A percentile compares a stretch with the other conserved stretches of the same genome.
Conservation (phyloP, 2,113 vertebrate species). For the Leptobrachium leishanense region DNA sequence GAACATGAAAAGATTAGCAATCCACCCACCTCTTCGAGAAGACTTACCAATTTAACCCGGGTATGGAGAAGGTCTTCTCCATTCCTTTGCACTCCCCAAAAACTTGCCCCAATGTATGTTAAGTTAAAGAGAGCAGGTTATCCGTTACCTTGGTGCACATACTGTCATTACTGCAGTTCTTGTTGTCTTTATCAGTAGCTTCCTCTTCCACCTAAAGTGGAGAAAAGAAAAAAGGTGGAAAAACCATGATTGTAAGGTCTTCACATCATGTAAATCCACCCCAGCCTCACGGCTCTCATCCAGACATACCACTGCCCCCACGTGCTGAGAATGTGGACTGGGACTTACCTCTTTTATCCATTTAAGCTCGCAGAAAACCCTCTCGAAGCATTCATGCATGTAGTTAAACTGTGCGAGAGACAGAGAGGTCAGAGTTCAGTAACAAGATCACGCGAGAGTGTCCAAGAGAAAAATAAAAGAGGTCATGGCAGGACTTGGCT, state of each 20-base stretch:
- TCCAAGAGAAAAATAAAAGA: not conserved
- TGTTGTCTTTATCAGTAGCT: slow-evolving; percentile 80
- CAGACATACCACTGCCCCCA: too few relatives aligned
- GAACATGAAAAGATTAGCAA: too few relatives aligned
- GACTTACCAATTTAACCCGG: too few relatives aligned
- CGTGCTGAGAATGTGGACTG: not conserved
- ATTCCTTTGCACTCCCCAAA: too few relatives aligned
- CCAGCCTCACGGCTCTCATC: too few relatives aligned
- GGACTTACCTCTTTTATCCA: slow-evolving; percentile 93
- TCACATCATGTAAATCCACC: too few relatives aligned
- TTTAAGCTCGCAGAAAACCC: slow-evolving; percentile 96
- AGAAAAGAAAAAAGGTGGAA: not conserved
- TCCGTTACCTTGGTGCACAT: slow-evolving; percentile 70
- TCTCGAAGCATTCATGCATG: slow-evolving; percentile 98
- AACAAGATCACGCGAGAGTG: too few relatives aligned
- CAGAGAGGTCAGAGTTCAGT: not conserved
- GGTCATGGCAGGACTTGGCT: not conserved
- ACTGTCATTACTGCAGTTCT: slow-evolving; percentile 80
- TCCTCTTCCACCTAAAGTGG: slow-evolving; percentile 75
- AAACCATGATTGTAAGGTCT: too few relatives aligned
- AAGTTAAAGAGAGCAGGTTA: too few relatives aligned
- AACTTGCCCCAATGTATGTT: too few relatives aligned
- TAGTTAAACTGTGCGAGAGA: slow-evolving; percentile 86
- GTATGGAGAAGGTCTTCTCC: too few relatives aligned
- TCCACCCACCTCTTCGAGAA: too few relatives aligned